Evolutionary conservation across 2,888 invertebrate species (phyloP), one percentile per base, ranked within the genome.

Genomic region (Blera fallax): DNA sequence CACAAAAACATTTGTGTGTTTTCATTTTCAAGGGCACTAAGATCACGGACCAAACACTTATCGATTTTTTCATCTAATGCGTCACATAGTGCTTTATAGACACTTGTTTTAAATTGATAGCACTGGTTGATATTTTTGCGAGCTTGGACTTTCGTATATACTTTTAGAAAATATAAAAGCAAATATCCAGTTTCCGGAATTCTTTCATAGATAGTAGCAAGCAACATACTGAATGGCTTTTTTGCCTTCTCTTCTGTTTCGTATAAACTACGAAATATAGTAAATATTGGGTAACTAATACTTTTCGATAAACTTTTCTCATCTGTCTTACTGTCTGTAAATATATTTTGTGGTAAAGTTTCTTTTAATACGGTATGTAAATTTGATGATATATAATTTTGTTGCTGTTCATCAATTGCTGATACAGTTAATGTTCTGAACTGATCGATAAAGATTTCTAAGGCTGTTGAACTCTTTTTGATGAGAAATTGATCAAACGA

Each of bases 61-160:
- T 89, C 89, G 18, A 91, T 79, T 79, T 90, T 91, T 91, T 96
- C 96, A 89, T 96, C 94, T 88, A 95, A 93, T 88, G 94, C 94
- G 91, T 95, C 95, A 93, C 98, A 98, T 91, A 98, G 96, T 90
- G 97, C 97, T 92, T 95, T 96, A 92, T 99, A 99, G 65, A 97
- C 94, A 88, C 95, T 95, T 89, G 96, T 95, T 93, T 97, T 97
- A 88, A 97, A 96, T 88, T 95, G 94, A 87, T 94, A 93, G 88
- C 94, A 92, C 90, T 93, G 93, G 72, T 91, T 92, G 5, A 67
- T 45, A 92, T 94, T 93, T 92, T 94, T 88, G 87, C 93, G 87
- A 89, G 93, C 91, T 93, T 94, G 88, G 90, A 92, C 87, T 93
- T 94, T 88, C 90, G 93, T 93, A 94, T 96, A 93, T 84, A 96